Conservation (phyloP, 53 echinoderm and acorn worm genomes). For the Stichopus horrens region DNA sequence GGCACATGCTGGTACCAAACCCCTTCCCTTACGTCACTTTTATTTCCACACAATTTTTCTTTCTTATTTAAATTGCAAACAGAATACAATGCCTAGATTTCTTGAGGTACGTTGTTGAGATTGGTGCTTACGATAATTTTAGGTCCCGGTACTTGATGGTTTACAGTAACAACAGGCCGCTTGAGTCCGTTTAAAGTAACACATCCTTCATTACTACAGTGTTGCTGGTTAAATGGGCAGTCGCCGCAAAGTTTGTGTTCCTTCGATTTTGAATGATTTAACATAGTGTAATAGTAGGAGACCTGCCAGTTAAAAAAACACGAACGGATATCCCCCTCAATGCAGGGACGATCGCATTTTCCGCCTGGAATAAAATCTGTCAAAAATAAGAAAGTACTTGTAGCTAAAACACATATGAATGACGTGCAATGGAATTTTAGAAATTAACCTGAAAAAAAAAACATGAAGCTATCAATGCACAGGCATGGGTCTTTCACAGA, state of each 20-base stretch:
- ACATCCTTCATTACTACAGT: slow-evolving; percentile 30
- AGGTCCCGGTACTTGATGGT: slow-evolving; percentile 42
- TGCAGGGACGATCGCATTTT: slow-evolving; percentile 2
- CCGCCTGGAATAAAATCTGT: neutral
- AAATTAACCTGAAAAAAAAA: no score
- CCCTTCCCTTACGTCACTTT: no score
- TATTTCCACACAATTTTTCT: no score
- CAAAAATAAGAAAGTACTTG: no score
- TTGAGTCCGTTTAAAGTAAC: slow-evolving; percentile 36
- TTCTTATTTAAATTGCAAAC: no score
- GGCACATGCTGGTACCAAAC: no score
- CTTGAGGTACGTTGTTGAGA: neutral
- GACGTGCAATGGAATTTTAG: no score
- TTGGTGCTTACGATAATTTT: slow-evolving; percentile 30
- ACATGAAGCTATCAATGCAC: no score
- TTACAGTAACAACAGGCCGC: slow-evolving; percentile 31
- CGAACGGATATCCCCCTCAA: neutral
- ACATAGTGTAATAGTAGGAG: slow-evolving; percentile 22
- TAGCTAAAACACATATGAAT: no score
- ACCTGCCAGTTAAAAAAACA: slow-evolving; percentile 11
- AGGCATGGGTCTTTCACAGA: no score
- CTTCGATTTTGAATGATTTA: neutral
- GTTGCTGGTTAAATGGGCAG: neutral
- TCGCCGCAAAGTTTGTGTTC: neutral
- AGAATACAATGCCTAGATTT: no score